These are phyloP conservation scores for Ifrita kowaldi DNA, from an alignment of 2,113 vertebrate species.

Conservation along the genomic window DNA sequence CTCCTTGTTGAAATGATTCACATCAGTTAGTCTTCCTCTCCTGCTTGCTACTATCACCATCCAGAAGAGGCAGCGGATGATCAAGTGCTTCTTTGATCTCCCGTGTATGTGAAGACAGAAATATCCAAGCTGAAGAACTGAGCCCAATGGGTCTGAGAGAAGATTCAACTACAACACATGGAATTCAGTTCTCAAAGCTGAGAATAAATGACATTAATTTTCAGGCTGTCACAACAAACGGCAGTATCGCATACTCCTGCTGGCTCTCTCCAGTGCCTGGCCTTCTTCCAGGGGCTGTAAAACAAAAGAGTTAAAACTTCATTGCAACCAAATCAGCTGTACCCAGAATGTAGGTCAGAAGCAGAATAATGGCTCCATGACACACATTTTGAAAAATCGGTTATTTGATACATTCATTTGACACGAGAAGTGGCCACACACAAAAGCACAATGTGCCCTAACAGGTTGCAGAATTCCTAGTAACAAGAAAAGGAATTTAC, in stretches of 20 bases:
- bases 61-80: background rate
- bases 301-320: slow-evolving; percentile 29
- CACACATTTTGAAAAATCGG: background rate
- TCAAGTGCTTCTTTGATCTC: background rate
- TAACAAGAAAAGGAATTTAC: background rate
- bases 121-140: slow-evolving; percentile 77
- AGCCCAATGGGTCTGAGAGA: slow-evolving; percentile 68
- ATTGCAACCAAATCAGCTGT: background rate
- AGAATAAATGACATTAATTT: slow-evolving; percentile 41
- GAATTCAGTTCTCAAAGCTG: slow-evolving; percentile 82
- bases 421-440: background rate
- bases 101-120: slow-evolving; percentile 36
- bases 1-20: background rate
- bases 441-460: background rate
- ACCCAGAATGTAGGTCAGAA: background rate
- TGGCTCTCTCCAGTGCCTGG: background rate
- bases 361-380: background rate
- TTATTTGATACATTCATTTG: background rate
- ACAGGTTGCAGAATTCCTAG: background rate
- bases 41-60: background rate
- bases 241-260: background rate
- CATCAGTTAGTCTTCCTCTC: background rate
- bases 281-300: slow-evolving; percentile 32
- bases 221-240: background rate
- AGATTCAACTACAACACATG: slow-evolving; percentile 68